Percentiles rank a stretch among this genome's conserved stretches.
phyloP scores from a whole-genome alignment of 2,113 vertebrate genomes.

The Anhinga rufa region DNA sequence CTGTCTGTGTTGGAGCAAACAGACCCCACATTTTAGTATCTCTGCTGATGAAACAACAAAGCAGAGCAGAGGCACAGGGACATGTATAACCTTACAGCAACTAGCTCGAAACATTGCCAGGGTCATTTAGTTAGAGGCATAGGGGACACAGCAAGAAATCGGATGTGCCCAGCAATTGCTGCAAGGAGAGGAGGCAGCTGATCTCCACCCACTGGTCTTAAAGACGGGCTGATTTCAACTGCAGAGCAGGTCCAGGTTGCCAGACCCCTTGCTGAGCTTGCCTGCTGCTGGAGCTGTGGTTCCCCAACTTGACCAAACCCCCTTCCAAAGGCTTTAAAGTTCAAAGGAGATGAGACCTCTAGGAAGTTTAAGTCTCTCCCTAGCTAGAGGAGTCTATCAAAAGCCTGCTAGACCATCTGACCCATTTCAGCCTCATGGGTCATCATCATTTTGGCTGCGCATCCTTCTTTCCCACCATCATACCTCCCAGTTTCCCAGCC shows the following conservation, averaged over 20 bases:
- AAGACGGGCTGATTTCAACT: not conserved
- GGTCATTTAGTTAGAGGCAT: not conserved
- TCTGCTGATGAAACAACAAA: not conserved
- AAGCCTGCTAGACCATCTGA: not conserved
- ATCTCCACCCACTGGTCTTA: not conserved
- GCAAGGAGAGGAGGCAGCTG: not conserved
- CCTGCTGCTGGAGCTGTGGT: not conserved
- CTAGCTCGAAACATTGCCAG: not conserved
- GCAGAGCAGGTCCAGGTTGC: not conserved
- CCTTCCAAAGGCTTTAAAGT: not conserved
- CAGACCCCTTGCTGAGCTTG: not conserved
- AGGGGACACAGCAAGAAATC: not conserved
- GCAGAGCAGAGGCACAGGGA: not conserved
- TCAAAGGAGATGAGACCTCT: not conserved
- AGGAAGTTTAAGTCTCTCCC: not conserved
- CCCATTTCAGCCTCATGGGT: not conserved
- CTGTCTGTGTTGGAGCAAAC: not conserved
- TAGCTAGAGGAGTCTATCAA: not conserved
- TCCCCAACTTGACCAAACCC: not conserved
- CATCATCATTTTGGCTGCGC: rapidly evolving
- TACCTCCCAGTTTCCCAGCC: not conserved
- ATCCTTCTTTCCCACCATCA: not conserved
- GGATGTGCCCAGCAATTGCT: not conserved
- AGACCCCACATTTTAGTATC: not conserved
- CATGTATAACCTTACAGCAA: not conserved